phyloP scores from a whole-genome alignment of 2,797 vertebrate species.

The Pristis pectinata region DNA sequence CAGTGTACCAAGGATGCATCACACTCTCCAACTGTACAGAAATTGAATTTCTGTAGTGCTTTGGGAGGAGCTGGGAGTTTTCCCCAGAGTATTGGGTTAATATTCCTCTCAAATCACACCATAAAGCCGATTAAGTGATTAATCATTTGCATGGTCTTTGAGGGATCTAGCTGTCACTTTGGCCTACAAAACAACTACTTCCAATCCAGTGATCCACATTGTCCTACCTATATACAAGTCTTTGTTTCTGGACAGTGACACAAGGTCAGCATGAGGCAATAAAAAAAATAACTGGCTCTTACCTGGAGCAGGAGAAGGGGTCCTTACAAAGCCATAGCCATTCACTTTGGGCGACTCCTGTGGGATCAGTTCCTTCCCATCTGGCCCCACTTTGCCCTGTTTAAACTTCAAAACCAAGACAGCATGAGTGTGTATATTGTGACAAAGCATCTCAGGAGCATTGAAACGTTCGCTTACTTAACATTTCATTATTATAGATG shows the following conservation, averaged over 20 bases:
- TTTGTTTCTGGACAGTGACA: not conserved
- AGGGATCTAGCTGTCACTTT: not conserved
- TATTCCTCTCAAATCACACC: not conserved
- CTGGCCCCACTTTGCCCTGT: slow-evolving; percentile 93
- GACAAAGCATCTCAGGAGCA: not conserved
- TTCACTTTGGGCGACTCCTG: slow-evolving; percentile 89
- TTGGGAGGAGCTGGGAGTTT: not conserved
- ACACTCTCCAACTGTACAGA: not conserved
- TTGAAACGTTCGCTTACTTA: not conserved
- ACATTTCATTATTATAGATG: not conserved
- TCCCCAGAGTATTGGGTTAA: not conserved
- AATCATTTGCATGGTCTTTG: not conserved
- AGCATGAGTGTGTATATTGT: not conserved
- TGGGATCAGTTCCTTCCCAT: slow-evolving; percentile 91
- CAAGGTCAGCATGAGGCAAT: not conserved
- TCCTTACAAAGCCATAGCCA: slow-evolving; percentile 81
- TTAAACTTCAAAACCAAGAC: slow-evolving; percentile 71
- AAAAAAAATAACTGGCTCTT: slow-evolving; percentile 47
- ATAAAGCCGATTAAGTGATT: not conserved
- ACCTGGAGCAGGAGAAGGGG: slow-evolving; percentile 89
- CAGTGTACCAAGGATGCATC: not conserved
- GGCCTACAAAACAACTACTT: not conserved
- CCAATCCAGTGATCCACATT: not conserved
- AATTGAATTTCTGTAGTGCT: not conserved
- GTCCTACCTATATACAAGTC: not conserved